Evolutionary conservation across 2,113 vertebrate genomes (phyloP), one percentile per base, ranked within the genome.

Genomic region (Hippocampus abdominalis): DNA sequence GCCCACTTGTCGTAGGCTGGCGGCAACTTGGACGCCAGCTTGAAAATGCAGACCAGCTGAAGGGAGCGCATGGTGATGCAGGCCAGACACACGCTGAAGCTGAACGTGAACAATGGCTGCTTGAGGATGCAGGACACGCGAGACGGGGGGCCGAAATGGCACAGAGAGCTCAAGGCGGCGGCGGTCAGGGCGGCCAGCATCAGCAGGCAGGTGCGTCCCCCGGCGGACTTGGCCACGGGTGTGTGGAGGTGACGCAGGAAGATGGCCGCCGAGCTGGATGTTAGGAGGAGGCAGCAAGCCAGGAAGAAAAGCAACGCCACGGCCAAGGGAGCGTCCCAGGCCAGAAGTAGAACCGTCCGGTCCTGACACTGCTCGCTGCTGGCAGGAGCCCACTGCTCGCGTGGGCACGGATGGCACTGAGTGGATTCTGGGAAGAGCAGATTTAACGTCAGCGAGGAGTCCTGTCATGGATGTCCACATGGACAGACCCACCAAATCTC

Each of bases 31-130:
- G 91, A 82, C 23, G 93, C 85, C 87, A 95, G 86, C 73, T 92
- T 95, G 74, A 96, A 96, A 84, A 93, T 85, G 64, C 91, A 94
- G 65, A 94, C 82, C 1, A 95, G 91, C 89, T 96, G 94, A 74
- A 95, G 89, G 20, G 94, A 90, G 7, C 92, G 86, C 57, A 94
- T 86, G 0, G 92, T 65, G 36, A 94, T 84, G 76, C 93, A 94
- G 63, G 93, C 84, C 44, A 95, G 81, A 74, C 93, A 94, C 78
- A 91, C 10, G 4, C 91, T 91, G 81, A 94, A 91, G 83, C 93
- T 91, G 77, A 94, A 23, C 1, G 77, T 81, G 78, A 93, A 94
- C 42, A 94, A 67, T 12, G 87, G 81, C 83, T 92, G 90, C 82
- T 91, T 91, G 54, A 92, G 84, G 51, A 92, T 10, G 61, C 94